Evolutionary conservation across 2,113 vertebrate species (phyloP).

Genomic region (Hippocampus guttulatus): DNA sequence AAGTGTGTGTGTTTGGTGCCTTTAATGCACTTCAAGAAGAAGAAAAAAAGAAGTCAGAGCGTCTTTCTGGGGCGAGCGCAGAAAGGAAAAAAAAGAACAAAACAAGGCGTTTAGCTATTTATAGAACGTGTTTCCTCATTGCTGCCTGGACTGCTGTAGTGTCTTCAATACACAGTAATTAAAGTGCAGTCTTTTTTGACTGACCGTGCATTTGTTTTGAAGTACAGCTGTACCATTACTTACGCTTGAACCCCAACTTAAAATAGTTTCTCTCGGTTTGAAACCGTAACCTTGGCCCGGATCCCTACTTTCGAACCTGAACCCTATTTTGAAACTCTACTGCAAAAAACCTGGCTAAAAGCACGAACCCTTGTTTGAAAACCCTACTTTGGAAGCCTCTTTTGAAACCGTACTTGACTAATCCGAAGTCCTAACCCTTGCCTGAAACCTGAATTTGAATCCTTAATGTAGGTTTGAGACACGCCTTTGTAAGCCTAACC

Average conservation of each 20-base stretch:
- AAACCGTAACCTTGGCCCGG: neutral
- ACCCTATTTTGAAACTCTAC: neutral
- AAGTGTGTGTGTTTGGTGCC: neutral
- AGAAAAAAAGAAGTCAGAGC: conserved; percentile 32
- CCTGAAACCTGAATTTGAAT: no score
- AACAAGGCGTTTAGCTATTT: conserved; percentile 61
- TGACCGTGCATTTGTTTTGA: no score
- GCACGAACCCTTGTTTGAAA: neutral
- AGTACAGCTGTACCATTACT: no score
- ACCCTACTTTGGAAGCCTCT: neutral
- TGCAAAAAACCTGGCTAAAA: neutral
- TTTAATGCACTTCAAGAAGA: conserved; percentile 1
- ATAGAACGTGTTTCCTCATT: conserved; percentile 57
- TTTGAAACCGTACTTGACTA: no score
- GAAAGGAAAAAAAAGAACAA: conserved; percentile 15
- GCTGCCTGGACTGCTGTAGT: conserved; percentile 57
- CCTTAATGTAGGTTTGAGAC: no score
- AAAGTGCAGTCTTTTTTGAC: neutral
- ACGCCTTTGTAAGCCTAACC: no score
- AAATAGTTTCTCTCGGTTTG: neutral
- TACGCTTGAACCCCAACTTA: neutral
- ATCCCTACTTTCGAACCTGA: neutral
- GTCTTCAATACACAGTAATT: conserved; percentile 43
- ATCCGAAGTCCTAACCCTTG: no score
- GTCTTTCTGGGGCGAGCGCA: conserved; percentile 57